phyloP scores from a whole-genome alignment of 2,888 invertebrate species.

The Coecobrya sp. region DNA sequence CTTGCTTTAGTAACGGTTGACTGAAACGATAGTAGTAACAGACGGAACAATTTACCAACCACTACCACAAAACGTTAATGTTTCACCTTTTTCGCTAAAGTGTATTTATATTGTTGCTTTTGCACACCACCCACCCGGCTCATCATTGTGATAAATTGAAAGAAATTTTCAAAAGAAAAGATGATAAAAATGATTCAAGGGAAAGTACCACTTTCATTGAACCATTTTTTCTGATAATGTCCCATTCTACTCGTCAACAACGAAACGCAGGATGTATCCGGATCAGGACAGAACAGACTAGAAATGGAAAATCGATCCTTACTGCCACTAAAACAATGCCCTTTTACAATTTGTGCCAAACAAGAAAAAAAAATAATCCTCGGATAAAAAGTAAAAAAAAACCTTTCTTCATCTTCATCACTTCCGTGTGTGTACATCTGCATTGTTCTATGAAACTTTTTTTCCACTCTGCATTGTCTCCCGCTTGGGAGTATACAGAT shows the following conservation, averaged over 20 bases:
- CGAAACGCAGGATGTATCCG: neutral
- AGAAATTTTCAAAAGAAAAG: slow-evolving; percentile 8
- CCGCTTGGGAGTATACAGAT: neutral
- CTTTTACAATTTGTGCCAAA: neutral
- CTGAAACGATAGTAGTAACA: neutral
- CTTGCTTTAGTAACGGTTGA: slow-evolving; percentile 7
- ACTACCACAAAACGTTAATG: neutral
- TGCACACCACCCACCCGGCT: neutral
- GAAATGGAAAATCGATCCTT: slow-evolving; percentile 26
- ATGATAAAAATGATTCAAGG: slow-evolving; percentile 25
- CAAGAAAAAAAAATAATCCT: neutral
- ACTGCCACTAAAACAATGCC: neutral
- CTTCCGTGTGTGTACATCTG: no score
- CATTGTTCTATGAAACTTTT: no score
- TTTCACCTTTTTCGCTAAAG: slow-evolving; percentile 18
- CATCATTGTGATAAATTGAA: slow-evolving; percentile 6
- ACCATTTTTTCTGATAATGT: neutral
- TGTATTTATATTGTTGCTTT: neutral
- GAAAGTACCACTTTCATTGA: neutral
- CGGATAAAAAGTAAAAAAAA: neutral
- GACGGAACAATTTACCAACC: neutral
- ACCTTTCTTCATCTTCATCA: no score
- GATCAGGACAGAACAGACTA: neutral
- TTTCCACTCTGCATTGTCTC: no score
- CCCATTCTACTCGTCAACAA: neutral